These are phyloP conservation scores for Auanema freiburgensis DNA, from an alignment of 2,888 invertebrate species.

Conservation along the genomic window DNA sequence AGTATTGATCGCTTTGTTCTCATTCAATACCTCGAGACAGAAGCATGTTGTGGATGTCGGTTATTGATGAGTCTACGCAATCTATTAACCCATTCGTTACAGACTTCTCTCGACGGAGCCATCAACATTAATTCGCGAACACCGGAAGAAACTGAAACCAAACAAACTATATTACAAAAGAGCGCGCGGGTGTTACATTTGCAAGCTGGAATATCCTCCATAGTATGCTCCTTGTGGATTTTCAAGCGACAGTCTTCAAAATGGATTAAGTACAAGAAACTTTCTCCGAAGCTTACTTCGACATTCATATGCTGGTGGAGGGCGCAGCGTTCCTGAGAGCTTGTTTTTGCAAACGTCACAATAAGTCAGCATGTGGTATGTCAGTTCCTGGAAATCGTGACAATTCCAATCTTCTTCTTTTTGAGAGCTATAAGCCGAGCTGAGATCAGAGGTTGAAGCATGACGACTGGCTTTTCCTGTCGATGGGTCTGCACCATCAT, in stretches of 20 bases:
- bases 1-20: too few relatives aligned
- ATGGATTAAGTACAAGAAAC: background rate
- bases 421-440: constrained; percentile 21
- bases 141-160: constrained; percentile 14
- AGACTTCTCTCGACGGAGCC: constrained; percentile 82
- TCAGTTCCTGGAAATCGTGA: constrained; percentile 72
- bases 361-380: constrained; percentile 67
- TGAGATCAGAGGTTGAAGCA: constrained; percentile 43
- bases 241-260: constrained; percentile 40
- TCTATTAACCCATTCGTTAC: constrained; percentile 88
- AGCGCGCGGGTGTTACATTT: constrained; percentile 35
- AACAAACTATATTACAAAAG: too few relatives aligned
- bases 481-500: constrained; percentile 92
- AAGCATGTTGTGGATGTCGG: constrained; percentile 10
- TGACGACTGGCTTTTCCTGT: constrained; percentile 30
- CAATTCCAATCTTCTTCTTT: constrained; percentile 33
- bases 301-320: constrained; percentile 95
- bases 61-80: constrained; percentile 73
- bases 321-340: constrained; percentile 89
- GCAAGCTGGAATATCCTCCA: constrained; percentile 38
- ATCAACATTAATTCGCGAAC: constrained; percentile 85
- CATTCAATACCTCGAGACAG: constrained; percentile 23
- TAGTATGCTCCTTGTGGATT: constrained; percentile 89
- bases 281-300: constrained; percentile 73
- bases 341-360: constrained; percentile 97